Evolutionary conservation across 1,140 invertebrate genomes (phyloP), one percentile per base, ranked within the genome.

Genomic region (Drosophila yakuba): DNA sequence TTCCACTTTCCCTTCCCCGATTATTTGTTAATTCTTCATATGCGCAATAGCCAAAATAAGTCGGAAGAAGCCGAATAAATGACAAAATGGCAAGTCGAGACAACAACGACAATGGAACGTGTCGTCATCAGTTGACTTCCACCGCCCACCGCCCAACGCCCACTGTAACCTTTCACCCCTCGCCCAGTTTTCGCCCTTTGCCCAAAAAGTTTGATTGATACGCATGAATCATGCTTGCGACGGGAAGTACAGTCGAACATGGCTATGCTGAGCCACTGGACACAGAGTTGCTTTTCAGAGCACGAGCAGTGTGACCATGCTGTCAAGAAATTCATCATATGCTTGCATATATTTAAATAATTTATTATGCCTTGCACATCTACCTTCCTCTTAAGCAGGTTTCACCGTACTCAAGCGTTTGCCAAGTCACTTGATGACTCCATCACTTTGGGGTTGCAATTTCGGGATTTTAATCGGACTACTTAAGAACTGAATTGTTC

Each of bases 151-250:
- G 20, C 51, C 44, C 17, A 28, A 15, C 25, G 45, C 14, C 25
- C 20, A 60, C 12, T 43, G 8, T 36, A 36, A 60, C 60, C 60
- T 63, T 63, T 63, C 25, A 38, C 15, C 36, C 67, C 67, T 25
- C 11, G 14, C 8, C 32, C 12, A 5, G 67, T 58, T 59, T 43
- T 15, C 51, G 56, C 54, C 61, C 28, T 59, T 52, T 60, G 45
- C 54, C 76, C 71, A 44, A 85, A 73, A 85, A 71, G 81, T 71
- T 85, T 80, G 81, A 85, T 85, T 85, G 81, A 85, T 80, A 78
- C 77, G 64, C 77, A 85, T 86, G 81, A 85, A 85, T 85, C 81
- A 85, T 80, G 71, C 38, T 32, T 12, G 11, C 7, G 11, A 17
- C 38, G 38, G 78, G 74, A 74, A 81, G 55, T 78, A 74, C 68